These are phyloP conservation scores for Ophioninae sp. DNA, from an alignment of 2,888 invertebrate species.

Conservation along the genomic window DNA sequence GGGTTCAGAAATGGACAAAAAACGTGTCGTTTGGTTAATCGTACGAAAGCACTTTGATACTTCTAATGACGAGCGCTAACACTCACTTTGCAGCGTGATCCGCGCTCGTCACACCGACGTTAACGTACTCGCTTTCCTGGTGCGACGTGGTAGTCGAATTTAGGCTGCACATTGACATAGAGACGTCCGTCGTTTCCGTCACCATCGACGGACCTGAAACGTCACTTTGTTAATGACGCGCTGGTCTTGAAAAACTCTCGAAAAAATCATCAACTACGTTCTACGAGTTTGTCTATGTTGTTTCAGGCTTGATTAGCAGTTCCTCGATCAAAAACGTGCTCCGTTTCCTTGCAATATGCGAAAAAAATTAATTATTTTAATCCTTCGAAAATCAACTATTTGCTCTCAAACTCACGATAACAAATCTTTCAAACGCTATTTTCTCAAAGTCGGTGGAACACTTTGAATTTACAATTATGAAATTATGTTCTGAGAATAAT, in stretches of 20 bases:
- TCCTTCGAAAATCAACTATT: background rate
- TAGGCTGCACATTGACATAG: constrained; percentile 82
- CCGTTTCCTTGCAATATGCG: constrained; percentile 3
- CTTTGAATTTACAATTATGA: background rate
- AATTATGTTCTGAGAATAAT: background rate
- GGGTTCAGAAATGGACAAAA: too few species aligned
- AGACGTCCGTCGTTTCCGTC: constrained; percentile 82
- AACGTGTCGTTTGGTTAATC: too few species aligned
- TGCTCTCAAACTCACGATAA: background rate
- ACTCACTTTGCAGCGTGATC: constrained; percentile 75
- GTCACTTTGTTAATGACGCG: constrained; percentile 60
- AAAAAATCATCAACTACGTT: constrained; percentile 18
- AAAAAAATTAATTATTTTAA: background rate
- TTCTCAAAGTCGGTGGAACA: background rate
- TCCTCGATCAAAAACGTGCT: constrained; percentile 3
- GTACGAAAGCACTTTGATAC: too few species aligned
- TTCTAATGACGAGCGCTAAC: background rate
- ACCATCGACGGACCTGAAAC: constrained; percentile 81
- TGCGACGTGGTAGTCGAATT: constrained; percentile 80
- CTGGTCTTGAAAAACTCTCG: background rate
- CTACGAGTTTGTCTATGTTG: background rate
- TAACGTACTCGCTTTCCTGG: constrained; percentile 82
- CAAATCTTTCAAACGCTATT: background rate
- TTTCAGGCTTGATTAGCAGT: constrained; percentile 1
- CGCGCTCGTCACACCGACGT: constrained; percentile 73